A percentile compares a stretch with the other conserved stretches of the same genome.
Evolutionary conservation across 1,140 invertebrate genomes (phyloP).

Genomic region (Catajapyx aquilonaris): DNA sequence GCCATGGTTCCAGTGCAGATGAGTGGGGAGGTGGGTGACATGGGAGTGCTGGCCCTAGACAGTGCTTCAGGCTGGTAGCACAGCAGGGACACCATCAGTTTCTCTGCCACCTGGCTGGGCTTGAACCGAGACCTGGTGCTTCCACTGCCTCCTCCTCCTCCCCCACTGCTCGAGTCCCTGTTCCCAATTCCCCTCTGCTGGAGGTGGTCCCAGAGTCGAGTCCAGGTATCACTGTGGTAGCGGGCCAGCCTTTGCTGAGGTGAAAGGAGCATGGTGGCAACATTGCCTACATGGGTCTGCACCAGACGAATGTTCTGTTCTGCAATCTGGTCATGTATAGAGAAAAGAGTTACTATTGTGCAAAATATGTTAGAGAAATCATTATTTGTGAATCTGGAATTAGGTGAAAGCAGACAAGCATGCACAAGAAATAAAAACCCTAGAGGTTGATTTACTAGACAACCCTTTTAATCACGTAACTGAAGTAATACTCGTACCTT

Average conservation of each 20-base stretch:
- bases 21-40: constrained; percentile 40
- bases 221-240: constrained; percentile 60
- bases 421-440: no score
- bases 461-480: no score
- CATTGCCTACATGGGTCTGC: constrained; percentile 37
- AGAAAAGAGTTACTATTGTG: no score
- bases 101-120: constrained; percentile 44
- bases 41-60: constrained; percentile 56
- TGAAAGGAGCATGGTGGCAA: constrained; percentile 55
- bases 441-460: no score
- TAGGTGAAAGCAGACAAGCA: no score
- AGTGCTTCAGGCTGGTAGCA: constrained; percentile 70
- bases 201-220: constrained; percentile 42
- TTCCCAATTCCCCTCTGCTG: constrained; percentile 19
- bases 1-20: constrained; percentile 22
- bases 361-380: no score
- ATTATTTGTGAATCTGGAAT: no score
- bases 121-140: constrained; percentile 38
- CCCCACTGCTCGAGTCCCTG: constrained; percentile 5
- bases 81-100: constrained; percentile 47
- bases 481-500: no score
- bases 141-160: constrained; percentile 11
- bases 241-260: constrained; percentile 56
- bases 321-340: constrained; percentile 1
- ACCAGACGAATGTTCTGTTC: constrained; percentile 4